Evolutionary conservation across 2,888 invertebrate genomes (phyloP).

Genomic region (Hydraecia micacea): DNA sequence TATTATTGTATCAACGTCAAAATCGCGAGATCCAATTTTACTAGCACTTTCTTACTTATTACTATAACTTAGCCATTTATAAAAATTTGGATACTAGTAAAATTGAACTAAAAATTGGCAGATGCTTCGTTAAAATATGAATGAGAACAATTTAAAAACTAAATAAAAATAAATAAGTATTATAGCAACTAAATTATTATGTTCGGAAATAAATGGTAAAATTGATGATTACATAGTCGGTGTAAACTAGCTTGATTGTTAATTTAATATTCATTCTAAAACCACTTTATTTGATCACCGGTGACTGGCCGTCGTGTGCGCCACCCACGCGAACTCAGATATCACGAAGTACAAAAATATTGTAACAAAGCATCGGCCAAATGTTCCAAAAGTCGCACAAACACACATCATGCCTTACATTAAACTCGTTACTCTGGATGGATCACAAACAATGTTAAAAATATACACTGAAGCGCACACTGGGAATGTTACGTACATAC

Average conservation of each 20-base stretch:
- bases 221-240: constrained; percentile 25
- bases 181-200: constrained; percentile 45
- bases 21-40: constrained; percentile 80
- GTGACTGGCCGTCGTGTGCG: constrained; percentile 43
- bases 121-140: constrained; percentile 70
- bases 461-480: constrained; percentile 87
- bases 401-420: constrained; percentile 88
- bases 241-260: constrained; percentile 36
- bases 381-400: constrained; percentile 77
- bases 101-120: constrained; percentile 75
- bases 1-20: constrained; percentile 81
- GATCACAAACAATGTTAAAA: constrained; percentile 89
- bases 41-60: constrained; percentile 71
- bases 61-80: constrained; percentile 67
- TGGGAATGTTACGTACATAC: constrained; percentile 89
- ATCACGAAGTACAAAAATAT: constrained; percentile 57
- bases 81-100: constrained; percentile 78
- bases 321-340: constrained; percentile 51
- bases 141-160: constrained; percentile 53
- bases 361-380: constrained; percentile 81
- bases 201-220: constrained; percentile 46
- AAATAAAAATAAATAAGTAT: constrained; percentile 59
- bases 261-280: constrained; percentile 49
- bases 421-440: constrained; percentile 87
- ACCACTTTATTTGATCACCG: constrained; percentile 51